These are phyloP conservation scores for Cochlearius cochlearius DNA, from an alignment of 2,113 vertebrate species.

Conservation along the genomic window DNA sequence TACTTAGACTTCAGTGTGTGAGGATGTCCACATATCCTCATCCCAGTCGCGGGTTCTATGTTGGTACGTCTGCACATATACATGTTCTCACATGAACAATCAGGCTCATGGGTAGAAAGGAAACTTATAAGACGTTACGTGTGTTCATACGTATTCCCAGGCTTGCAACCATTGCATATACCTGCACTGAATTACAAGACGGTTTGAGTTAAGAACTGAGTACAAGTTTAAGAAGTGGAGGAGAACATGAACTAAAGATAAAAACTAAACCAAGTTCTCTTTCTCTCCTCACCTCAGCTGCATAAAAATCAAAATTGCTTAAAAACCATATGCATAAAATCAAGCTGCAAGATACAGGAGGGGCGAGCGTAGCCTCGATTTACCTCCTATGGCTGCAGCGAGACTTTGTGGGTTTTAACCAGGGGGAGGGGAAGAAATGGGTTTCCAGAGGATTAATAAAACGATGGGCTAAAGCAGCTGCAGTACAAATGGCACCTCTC, in stretches of 20 bases:
- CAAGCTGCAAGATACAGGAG: not conserved
- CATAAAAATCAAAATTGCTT: too few species aligned
- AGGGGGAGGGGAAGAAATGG: slow-evolving; percentile 7
- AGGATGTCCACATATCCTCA: fast-evolving
- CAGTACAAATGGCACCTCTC: not conserved
- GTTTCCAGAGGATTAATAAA: slow-evolving; percentile 22
- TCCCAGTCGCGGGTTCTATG: not conserved
- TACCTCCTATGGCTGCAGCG: not conserved
- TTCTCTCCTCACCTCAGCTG: not conserved
- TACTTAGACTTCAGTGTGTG: not conserved
- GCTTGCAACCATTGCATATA: not conserved
- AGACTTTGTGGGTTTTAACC: not conserved
- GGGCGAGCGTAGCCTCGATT: not conserved
- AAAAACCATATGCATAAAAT: not conserved
- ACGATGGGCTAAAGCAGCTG: not conserved
- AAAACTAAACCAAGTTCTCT: not conserved
- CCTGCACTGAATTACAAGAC: not conserved
- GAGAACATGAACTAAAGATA: not conserved
- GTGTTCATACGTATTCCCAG: not conserved
- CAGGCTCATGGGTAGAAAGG: not conserved
- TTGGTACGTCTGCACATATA: not conserved
- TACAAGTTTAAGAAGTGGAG: not conserved
- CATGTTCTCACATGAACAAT: fast-evolving
- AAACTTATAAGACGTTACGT: not conserved
- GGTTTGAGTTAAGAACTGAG: not conserved